These are phyloP conservation scores for human (Homo sapiens) DNA, from an alignment of 2,113 vertebrate genomes.

Conservation along the genomic window GRCh38 chr9:28341501-28342000, in stretches of 20 bases:
- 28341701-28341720: neutral
- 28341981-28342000: neutral
- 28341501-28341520: neutral
- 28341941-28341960: neutral
- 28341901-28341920: neutral
- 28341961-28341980: neutral
- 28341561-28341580: neutral
- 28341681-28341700: neutral
- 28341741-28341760: neutral
- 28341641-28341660: neutral
- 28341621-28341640: neutral
- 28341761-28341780: neutral
- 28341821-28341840: neutral
- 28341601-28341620: slow-evolving; percentile 4
- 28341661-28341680: neutral
- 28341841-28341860: neutral
- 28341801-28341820: neutral
- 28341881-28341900: neutral
- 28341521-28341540: neutral
- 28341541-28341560: neutral
- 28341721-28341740: neutral
- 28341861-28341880: neutral
- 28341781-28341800: neutral
- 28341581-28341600: neutral
- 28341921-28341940: neutral